Percentiles rank a stretch among this genome's conserved stretches.
Evolutionary conservation across 2,797 vertebrate genomes (phyloP).

Genomic region (Myripristis murdjan): DNA sequence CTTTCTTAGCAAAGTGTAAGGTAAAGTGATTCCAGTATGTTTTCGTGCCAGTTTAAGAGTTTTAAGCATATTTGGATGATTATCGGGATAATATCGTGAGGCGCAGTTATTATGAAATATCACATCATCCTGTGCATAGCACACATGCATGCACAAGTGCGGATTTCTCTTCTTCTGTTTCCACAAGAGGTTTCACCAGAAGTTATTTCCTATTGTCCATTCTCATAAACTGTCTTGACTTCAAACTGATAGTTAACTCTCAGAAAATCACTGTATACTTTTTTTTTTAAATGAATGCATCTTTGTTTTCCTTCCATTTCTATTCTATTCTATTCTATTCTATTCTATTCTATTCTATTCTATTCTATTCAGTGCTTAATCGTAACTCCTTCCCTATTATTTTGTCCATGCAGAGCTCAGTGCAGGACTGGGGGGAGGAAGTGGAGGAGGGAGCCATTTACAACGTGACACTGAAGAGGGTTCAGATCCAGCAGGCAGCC

Average conservation of each 20-base stretch:
- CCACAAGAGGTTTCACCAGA: background rate
- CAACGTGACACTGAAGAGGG: conserved; percentile 95
- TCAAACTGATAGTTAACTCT: conserved; percentile 3
- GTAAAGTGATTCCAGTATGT: no score
- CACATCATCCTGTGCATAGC: no score
- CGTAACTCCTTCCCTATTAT: conserved; percentile 12
- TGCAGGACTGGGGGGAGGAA: conserved; percentile 97
- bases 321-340: background rate
- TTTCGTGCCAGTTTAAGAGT: no score
- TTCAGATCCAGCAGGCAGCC: conserved; percentile 96
- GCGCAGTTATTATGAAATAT: no score
- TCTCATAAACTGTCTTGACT: conserved; percentile 1
- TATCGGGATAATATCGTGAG: no score
- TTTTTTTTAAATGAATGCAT: background rate
- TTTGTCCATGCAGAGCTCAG: conserved; percentile 88
- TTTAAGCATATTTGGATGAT: no score
- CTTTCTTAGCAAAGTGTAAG: no score
- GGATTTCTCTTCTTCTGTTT: conserved; percentile 35
- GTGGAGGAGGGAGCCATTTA: conserved; percentile 96
- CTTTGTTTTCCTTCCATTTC: background rate
- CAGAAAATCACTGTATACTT: background rate
- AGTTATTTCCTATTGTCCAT: background rate
- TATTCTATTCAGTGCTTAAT: background rate
- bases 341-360: background rate
- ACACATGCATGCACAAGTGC: no score